phyloP scores from a whole-genome alignment of 1,140 invertebrate species.

The Semibalanus balanoides region DNA sequence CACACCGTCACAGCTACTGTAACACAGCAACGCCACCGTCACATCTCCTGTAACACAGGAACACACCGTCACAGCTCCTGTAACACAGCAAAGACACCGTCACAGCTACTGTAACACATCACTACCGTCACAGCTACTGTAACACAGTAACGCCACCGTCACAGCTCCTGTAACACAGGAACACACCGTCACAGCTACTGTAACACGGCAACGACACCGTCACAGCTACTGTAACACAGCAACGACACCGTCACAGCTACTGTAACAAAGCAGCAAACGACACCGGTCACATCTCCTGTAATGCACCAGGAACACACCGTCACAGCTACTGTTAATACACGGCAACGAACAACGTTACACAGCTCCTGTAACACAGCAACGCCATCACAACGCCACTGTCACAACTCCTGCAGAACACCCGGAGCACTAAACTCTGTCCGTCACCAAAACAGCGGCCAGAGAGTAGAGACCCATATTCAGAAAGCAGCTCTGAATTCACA shows the following conservation, averaged over 20 bases:
- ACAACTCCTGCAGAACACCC: too few relatives aligned
- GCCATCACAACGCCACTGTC: too few relatives aligned
- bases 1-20: too few relatives aligned
- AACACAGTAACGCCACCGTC: constrained; percentile 10
- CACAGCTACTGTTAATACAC: neutral
- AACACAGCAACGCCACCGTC: too few relatives aligned
- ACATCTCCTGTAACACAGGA: too few relatives aligned
- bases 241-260: constrained; percentile 11
- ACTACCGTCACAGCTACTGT: constrained; percentile 5
- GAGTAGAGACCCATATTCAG: too few relatives aligned
- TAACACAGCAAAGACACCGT: constrained; percentile 24
- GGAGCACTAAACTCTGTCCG: too few relatives aligned
- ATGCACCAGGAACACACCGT: constrained; percentile 24
- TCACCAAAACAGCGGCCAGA: too few relatives aligned
- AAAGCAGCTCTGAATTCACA: too few relatives aligned
- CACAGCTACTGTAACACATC: constrained; percentile 21
- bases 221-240: constrained; percentile 22
- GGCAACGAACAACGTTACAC: too few relatives aligned
- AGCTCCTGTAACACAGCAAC: too few relatives aligned
- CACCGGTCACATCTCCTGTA: constrained; percentile 22
- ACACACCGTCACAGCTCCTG: too few relatives aligned
- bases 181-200: constrained; percentile 18
- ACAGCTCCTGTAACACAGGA: constrained; percentile 25
- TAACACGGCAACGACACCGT: constrained; percentile 24
- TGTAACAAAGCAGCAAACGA: constrained; percentile 15